Evolutionary conservation across 2,888 invertebrate genomes (phyloP).

Genomic region (Drosophila multiciliata): DNA sequence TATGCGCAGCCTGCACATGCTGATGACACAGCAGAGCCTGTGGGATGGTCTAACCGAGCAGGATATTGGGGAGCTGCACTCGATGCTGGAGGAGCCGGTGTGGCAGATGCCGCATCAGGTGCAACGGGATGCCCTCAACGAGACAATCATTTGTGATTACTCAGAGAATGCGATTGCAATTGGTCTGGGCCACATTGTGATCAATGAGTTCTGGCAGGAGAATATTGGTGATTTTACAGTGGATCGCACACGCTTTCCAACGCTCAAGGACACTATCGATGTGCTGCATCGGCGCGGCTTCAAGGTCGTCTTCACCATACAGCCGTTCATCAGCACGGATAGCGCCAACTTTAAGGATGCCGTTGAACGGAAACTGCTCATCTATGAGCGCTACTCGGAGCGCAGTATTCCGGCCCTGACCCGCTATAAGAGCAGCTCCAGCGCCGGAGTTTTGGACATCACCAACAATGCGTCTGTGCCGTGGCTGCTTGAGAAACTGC

Average conservation of each 20-base stretch:
- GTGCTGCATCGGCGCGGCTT: conserved; percentile 94
- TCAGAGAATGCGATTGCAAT: conserved; percentile 93
- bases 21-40: conserved; percentile 91
- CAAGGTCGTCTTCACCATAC: conserved; percentile 94
- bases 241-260: conserved; percentile 91
- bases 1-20: conserved; percentile 91
- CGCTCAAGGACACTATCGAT: conserved; percentile 91
- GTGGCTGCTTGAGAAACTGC: conserved; percentile 92
- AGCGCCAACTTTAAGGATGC: conserved; percentile 93
- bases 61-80: conserved; percentile 90
- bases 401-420: conserved; percentile 93
- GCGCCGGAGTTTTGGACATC: conserved; percentile 94
- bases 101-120: conserved; percentile 91
- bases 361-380: conserved; percentile 90
- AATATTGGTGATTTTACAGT: conserved; percentile 94
- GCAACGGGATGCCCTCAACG: conserved; percentile 86
- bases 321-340: conserved; percentile 95
- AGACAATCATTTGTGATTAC: conserved; percentile 91
- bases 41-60: conserved; percentile 94
- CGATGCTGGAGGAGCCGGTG: conserved; percentile 92
- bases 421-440: conserved; percentile 91
- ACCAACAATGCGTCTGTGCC: conserved; percentile 92
- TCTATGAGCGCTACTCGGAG: conserved; percentile 92
- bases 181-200: conserved; percentile 91
- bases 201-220: conserved; percentile 94